phyloP scores from a whole-genome alignment of 2,113 vertebrate species.

The Cichladusa arquata region DNA sequence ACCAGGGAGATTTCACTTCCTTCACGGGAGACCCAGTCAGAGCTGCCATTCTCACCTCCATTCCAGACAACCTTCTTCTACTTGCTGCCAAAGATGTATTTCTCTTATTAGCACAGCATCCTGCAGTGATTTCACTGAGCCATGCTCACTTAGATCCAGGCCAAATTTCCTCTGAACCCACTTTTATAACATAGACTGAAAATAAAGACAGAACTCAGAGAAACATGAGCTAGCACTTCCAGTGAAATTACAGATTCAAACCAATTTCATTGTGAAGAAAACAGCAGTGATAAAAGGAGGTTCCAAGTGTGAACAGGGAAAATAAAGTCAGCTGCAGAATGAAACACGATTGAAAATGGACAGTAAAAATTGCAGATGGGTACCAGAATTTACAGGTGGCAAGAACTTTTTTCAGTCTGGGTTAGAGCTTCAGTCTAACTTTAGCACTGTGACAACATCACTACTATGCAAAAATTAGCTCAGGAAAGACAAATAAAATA shows the following conservation, averaged over 20 bases:
- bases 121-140: not conserved
- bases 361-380: not conserved
- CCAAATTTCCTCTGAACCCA: not conserved
- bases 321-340: not conserved
- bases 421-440: not conserved
- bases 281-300: not conserved
- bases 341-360: not conserved
- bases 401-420: not conserved
- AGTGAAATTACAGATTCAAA: not conserved
- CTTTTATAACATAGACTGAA: not conserved
- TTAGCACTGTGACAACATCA: not conserved
- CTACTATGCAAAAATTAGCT: not conserved
- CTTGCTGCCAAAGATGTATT: not conserved
- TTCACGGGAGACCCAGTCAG: not conserved
- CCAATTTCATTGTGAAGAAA: not conserved
- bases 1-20: not conserved
- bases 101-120: not conserved
- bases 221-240: not conserved
- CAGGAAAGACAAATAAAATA: not conserved
- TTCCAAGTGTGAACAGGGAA: not conserved
- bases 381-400: not conserved
- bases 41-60: not conserved
- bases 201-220: not conserved
- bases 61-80: not conserved
- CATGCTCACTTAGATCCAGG: not conserved